Evolutionary conservation across 2,888 invertebrate genomes (phyloP), one percentile per base, ranked within the genome.

Genomic region (Teleogryllus oceanicus): DNA sequence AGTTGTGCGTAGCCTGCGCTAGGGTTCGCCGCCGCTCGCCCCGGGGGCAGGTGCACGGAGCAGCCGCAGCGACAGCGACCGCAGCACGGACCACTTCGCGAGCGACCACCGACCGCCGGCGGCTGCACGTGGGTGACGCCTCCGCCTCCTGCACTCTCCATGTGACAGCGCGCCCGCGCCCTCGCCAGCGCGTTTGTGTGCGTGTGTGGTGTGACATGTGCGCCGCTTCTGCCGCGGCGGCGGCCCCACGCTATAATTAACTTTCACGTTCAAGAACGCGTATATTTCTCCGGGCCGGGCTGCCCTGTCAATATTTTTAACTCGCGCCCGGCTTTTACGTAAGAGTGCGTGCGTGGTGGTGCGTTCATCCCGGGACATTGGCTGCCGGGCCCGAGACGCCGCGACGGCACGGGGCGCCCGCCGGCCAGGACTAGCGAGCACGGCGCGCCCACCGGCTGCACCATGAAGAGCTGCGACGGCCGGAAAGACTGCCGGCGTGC

Each of bases 401-500:
- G 37, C 5, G 37, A 37, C 37, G 2, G 2, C 4, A 37, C 8
- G 5, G 76, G 37, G 20, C 49, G 50, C 1, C 37, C 76, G 37
- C 49, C 76, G 49, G 76, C 37, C 49, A 37, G 76, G 49, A 49
- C 76, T 50, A 49, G 50, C 49, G 76, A 50, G 76, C 76, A 76
- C 76, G 50, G 50, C 76, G 50, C 37, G 50, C 76, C 49, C 76
- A 75, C 79, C 79, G 50, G 75, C 79, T 37, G 50, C 13, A 74
- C 76, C 79, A 78, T 78, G 78, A 78, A 78, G 78, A 78, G 78
- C n/a, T n/a, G 50, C n/a, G 78, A 78, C 24, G 78, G 78, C 49
- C 78, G n/a, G 78, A 78, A 78, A n/a, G 16, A 11, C 16, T 76
- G 16, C 37, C 37, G 37, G 37, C 37, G 37, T 37, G 37, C 37